Percentiles rank a stretch among this genome's conserved stretches.
These are phyloP conservation scores for Phthorimaea operculella DNA, from an alignment of 1,140 invertebrate genomes.

Conservation along the genomic window DNA sequence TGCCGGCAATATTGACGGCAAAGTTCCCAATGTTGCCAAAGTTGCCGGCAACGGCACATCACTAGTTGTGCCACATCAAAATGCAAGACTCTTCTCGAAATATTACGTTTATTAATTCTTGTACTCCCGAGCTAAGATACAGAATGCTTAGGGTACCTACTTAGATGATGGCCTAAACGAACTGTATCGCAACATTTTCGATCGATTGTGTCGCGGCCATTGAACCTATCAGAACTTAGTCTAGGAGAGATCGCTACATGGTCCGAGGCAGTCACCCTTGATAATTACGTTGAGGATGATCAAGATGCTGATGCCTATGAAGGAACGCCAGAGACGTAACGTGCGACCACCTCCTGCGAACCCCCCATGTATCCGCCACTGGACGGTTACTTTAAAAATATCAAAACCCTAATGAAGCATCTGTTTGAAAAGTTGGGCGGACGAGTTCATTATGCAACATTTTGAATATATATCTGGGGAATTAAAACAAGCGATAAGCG, in stretches of 20 bases:
- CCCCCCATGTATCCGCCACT: too few species aligned
- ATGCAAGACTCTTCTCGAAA: slow-evolving; percentile 6
- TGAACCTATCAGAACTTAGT: not conserved
- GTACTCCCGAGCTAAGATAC: slow-evolving; percentile 7
- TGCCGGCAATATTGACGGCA: too few species aligned
- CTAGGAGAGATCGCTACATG: not conserved
- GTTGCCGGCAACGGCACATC: too few species aligned
- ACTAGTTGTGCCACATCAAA: slow-evolving; percentile 10
- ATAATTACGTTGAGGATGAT: not conserved
- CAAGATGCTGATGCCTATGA: slow-evolving; percentile 6
- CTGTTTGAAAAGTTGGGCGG: too few species aligned
- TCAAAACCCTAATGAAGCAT: too few species aligned
- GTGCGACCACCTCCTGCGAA: too few species aligned
- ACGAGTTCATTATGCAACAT: too few species aligned
- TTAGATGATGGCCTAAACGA: not conserved
- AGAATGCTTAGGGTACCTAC: slow-evolving; percentile 7
- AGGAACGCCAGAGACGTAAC: not conserved
- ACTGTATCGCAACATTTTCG: slow-evolving; percentile 6
- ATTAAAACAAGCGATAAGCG: too few species aligned
- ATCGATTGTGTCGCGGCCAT: slow-evolving; percentile 4
- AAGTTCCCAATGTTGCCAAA: too few species aligned
- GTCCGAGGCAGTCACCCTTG: not conserved
- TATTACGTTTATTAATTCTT: slow-evolving; percentile 5
- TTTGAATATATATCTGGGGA: too few species aligned
- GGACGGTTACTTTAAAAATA: too few species aligned